A percentile compares a stretch with the other conserved stretches of the same genome.
Evolutionary conservation across 1,140 invertebrate species (phyloP).

Genomic region (Papilio aristodemus): DNA sequence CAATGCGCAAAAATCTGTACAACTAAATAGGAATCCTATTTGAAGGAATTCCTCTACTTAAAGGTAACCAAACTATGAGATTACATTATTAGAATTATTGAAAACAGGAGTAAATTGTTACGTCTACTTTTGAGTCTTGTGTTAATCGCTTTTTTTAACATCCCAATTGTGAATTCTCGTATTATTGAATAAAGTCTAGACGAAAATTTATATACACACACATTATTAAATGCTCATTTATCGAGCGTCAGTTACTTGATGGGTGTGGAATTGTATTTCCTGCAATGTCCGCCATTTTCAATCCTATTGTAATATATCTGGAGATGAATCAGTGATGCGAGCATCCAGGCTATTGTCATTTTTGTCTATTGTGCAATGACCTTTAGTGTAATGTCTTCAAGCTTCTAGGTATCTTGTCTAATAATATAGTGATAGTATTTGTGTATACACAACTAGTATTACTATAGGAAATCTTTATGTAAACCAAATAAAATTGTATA

Average conservation of each 20-base stretch:
- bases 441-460: too few species aligned
- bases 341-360: constrained; percentile 19
- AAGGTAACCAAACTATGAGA: too few species aligned
- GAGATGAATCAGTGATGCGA: constrained; percentile 21
- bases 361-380: constrained; percentile 17
- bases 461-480: too few species aligned
- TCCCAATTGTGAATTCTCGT: background rate
- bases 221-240: background rate
- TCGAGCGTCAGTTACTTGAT: background rate
- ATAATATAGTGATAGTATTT: background rate
- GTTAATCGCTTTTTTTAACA: too few species aligned
- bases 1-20: too few species aligned
- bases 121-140: too few species aligned
- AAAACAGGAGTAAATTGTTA: too few species aligned
- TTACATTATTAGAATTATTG: too few species aligned
- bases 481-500: too few species aligned
- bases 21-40: too few species aligned
- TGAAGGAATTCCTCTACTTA: too few species aligned
- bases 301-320: background rate
- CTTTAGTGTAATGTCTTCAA: background rate
- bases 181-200: background rate
- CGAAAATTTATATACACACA: background rate
- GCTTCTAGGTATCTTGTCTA: background rate
- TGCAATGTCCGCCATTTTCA: background rate
- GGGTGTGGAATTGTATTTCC: constrained; percentile 15